Conservation (phyloP, 2,797 vertebrate species). For the Heliangelus exortis region DNA sequence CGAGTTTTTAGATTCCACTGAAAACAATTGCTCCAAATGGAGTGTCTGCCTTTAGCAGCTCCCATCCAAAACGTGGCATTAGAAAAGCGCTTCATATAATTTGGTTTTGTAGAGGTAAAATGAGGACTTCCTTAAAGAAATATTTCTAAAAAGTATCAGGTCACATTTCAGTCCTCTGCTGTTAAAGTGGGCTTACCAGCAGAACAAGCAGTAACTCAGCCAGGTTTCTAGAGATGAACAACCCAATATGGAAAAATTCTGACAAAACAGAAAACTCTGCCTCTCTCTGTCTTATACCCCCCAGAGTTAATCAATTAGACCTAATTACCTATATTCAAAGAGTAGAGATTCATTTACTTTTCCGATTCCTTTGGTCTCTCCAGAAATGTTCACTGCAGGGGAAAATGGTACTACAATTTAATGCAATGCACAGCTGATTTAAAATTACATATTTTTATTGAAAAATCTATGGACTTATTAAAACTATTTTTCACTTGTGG, state of each 20-base stretch:
- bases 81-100: not conserved
- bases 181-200: not conserved
- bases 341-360: not conserved
- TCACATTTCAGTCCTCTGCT: not conserved
- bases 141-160: slow-evolving; percentile 15
- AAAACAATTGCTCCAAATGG: not conserved
- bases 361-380: not conserved
- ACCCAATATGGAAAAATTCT: not conserved
- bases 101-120: slow-evolving; percentile 12
- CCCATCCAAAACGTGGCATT: not conserved
- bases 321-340: not conserved
- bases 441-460: not conserved
- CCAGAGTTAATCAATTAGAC: not conserved
- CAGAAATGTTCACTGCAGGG: not conserved
- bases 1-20: not conserved
- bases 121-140: slow-evolving; percentile 30
- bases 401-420: not conserved
- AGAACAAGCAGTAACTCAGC: not conserved
- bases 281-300: accelerated
- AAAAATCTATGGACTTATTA: not conserved
- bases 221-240: not conserved
- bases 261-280: not conserved
- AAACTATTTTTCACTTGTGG: not conserved
- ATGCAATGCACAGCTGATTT: not conserved
- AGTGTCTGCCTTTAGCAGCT: not conserved